Base-by-base conservation (phyloP, 2,888 invertebrate species). In the Apamea crenata region DNA sequence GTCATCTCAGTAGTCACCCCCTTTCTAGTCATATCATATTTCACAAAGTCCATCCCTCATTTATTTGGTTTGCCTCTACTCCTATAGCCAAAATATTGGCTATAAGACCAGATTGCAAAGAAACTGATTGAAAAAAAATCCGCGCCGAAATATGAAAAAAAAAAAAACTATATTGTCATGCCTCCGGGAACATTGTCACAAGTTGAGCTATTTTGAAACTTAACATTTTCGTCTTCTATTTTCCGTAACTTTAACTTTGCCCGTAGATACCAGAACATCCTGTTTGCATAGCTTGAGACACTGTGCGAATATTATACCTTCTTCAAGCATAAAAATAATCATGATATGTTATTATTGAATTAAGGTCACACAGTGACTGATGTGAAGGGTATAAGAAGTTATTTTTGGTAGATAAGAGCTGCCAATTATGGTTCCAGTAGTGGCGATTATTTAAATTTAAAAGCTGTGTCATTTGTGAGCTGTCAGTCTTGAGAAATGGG, bases 401-500 rank as follows among this genome's bases (percentile, higher is more conserved):
- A 86, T 81, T 84, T 81, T 77, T 78, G 67, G 78, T 68, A 80
- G 84, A 86, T 84, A 86, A 84, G 73, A 77, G 5, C 74, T 47
- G 78, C 86, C 85, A 85, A 85, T 85, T 85, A 85, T 82, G 79
- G 85, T 69, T 77, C 21, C 82, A 75, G 85, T 77, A 78, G 77
- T 85, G 72, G 61, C 67, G 83, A 79, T 85, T 85, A 85, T 85
- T 85, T 82, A 85, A 85, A 82, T 85, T 85, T 85, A 76, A 85
- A 75, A 85, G 74, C 83, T 56, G 82, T 86, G 83, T 85, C 85
- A 85, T 85, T 86, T 85, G 82, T 82, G 85, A 74, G 66, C 82
- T 85, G 86, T 85, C 85, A 75, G 56, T n/a, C 18, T 73, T 86
- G 75, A 77, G 77, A 86, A 82, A 80, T 78, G 69, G 75, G 86